Evolutionary conservation across 2,113 vertebrate species (phyloP).

Genomic region (Neolamprologus cancellatus): DNA sequence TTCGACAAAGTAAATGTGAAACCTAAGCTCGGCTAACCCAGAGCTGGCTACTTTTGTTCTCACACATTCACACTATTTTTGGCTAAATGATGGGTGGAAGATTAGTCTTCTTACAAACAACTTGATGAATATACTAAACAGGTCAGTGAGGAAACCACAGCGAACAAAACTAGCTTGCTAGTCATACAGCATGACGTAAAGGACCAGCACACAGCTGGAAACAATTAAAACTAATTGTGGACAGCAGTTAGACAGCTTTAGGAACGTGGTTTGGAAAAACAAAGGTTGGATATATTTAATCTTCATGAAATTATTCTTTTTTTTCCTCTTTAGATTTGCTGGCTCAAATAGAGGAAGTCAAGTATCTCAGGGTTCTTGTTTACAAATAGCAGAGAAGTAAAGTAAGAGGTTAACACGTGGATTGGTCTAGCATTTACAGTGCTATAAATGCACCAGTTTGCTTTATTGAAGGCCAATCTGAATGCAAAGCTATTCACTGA

Average conservation of each 20-base stretch:
- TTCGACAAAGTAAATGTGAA: conserved; percentile 33
- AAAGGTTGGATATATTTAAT: background rate
- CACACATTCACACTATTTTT: background rate
- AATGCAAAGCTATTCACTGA: background rate
- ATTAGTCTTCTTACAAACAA: background rate
- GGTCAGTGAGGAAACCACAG: background rate
- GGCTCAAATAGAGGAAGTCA: background rate
- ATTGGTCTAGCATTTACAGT: background rate
- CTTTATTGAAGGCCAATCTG: background rate
- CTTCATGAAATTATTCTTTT: background rate
- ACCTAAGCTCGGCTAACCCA: background rate
- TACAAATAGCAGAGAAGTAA: background rate
- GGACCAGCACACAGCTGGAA: background rate
- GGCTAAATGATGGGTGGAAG: background rate
- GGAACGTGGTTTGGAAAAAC: background rate
- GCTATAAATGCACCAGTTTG: background rate
- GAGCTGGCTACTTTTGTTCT: background rate
- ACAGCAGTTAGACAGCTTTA: background rate
- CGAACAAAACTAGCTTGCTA: background rate
- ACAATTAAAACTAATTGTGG: background rate
- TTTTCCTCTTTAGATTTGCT: background rate
- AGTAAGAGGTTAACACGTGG: background rate
- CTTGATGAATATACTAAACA: background rate
- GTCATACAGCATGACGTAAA: background rate
- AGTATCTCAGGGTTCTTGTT: background rate